Evolutionary conservation across 1,140 invertebrate species (phyloP), one percentile per base, ranked within the genome.

Genomic region (Drosophila parabipectinata): DNA sequence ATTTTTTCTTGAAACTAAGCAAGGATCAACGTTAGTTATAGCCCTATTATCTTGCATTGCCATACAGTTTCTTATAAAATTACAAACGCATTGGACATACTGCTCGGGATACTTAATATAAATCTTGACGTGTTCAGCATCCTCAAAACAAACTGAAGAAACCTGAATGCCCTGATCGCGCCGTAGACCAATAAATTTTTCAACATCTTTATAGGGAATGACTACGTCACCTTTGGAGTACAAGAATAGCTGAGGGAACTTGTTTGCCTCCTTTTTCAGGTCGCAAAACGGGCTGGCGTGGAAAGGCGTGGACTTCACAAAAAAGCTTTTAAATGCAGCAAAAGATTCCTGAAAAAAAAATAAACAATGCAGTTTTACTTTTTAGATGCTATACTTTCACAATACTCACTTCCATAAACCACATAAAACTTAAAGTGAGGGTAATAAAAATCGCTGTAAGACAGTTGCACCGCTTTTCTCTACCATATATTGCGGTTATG

Each of bases 61-160:
- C 63, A 95, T 77, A 74, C 94, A 95, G 73, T 93, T 93, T 52
- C 93, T 93, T 2, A 95, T 92, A 76, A 95, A 95, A 48, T 91
- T 93, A 73, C 92, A 94, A 7, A 95, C 94, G 30, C 93, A 93
- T 39, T 94, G 93, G 1, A 94, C 92, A 83, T 96, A 96, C 37
- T 93, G 93, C 28, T 95, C 93, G 15, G 93, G 93, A 80, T 96
- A 93, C 26, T 93, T 92, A 21, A 92, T 92, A 71, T 94, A 94
- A 77, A 96, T 95, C 72, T 95, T 94, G 0, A 96, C 95, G 90
- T 96, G 95, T 21, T 94, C 93, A 4, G 95, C 95, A 77, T 95
- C 93, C 32, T 95, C 94, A 84, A 95, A 96, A 28, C 94, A 93
- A 8, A 95, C 92, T 9, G 93, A 91, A 9, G 93, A 93, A 0